Percentiles rank a stretch among this genome's conserved stretches.
Evolutionary conservation across 2,888 invertebrate species (phyloP).

Genomic region (Hedychridium roseum): DNA sequence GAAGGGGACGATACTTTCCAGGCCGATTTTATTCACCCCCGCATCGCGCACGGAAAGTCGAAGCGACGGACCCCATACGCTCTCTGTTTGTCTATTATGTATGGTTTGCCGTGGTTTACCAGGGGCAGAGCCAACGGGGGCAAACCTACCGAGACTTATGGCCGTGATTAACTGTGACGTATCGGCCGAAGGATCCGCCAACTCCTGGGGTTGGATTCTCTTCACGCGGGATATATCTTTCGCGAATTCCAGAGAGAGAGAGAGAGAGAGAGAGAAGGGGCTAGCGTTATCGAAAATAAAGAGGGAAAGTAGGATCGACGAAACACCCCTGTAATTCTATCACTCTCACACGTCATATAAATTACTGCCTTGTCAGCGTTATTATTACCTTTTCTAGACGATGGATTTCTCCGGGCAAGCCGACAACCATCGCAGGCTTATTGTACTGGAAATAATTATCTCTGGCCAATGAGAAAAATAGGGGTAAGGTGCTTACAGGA

Average conservation of each 20-base stretch:
- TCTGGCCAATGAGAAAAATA: too few relatives aligned
- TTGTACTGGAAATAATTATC: too few relatives aligned
- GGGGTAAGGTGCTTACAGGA: too few relatives aligned
- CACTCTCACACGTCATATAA: too few relatives aligned
- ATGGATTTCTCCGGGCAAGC: too few relatives aligned
- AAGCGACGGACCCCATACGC: conserved; percentile 50
- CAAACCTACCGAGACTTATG: conserved; percentile 38
- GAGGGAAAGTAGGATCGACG: neutral
- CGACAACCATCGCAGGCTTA: too few relatives aligned
- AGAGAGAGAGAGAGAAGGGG: neutral
- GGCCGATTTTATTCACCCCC: conserved; percentile 33
- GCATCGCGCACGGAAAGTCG: conserved; percentile 42
- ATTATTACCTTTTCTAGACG: too few relatives aligned
- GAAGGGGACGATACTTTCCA: conserved; percentile 36
- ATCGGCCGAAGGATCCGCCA: conserved; percentile 34
- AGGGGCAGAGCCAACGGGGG: conserved; percentile 38
- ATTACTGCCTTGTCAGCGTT: too few relatives aligned
- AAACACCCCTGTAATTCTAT: too few relatives aligned
- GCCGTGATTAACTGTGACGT: conserved; percentile 51
- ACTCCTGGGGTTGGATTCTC: conserved; percentile 10
- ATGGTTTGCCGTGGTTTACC: conserved; percentile 52
- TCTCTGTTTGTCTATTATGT: conserved; percentile 55
- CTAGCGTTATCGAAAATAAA: neutral
- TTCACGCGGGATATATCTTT: conserved; percentile 11
- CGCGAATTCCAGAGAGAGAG: conserved; percentile 3